Conservation (phyloP, 1,140 invertebrate genomes). For the Neotoxoptera formosana region DNA sequence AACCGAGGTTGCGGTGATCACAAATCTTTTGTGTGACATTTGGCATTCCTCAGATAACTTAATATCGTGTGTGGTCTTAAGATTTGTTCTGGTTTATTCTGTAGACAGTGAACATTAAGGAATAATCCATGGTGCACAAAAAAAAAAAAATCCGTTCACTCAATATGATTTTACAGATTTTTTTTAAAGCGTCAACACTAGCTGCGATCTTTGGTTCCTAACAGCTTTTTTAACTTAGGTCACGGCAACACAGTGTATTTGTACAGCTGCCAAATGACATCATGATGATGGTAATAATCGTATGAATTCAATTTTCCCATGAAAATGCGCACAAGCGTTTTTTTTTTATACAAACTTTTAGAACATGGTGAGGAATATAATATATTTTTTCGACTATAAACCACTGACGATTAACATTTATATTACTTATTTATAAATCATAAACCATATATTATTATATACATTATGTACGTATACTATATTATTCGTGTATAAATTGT, state of each 20-base stretch:
- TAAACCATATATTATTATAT: neutral
- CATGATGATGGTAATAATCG: neutral
- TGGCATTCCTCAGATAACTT: neutral
- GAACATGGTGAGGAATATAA: neutral
- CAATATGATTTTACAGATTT: neutral
- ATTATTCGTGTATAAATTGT: neutral
- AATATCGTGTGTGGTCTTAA: neutral
- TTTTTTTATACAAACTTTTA: neutral
- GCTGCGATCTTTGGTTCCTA: neutral
- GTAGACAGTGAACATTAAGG: neutral
- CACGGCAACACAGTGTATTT: neutral
- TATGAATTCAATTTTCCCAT: slow-evolving; percentile 6
- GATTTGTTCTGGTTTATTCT: neutral
- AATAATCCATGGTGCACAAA: neutral
- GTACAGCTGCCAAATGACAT: slow-evolving; percentile 1
- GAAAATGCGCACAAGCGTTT: neutral
- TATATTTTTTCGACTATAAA: neutral
- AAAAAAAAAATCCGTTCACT: neutral
- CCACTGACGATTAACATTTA: neutral
- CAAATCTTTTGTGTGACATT: neutral
- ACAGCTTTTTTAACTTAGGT: neutral
- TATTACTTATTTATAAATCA: slow-evolving; percentile 11
- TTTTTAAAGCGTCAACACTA: neutral
- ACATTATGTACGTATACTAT: neutral
- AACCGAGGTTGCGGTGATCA: neutral